Percentiles rank a stretch among this genome's conserved stretches.
Conservation (phyloP, 2,888 invertebrate genomes). For the Neuroscelio doddi region DNA sequence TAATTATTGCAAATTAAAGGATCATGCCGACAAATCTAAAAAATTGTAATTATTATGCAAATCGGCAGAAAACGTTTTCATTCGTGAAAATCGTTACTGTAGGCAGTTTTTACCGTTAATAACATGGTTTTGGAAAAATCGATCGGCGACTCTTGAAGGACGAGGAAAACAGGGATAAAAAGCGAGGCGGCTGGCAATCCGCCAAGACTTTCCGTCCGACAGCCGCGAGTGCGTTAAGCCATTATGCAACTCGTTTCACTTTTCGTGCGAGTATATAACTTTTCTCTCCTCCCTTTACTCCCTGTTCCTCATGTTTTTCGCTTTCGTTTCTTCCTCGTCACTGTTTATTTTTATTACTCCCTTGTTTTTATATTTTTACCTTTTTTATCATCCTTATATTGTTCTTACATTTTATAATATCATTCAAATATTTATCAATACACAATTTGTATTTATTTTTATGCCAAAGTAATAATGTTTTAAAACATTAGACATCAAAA, state of each 20-base stretch:
- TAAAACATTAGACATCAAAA: too few species aligned
- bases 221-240: slow-evolving; percentile 51
- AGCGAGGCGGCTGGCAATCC: slow-evolving; percentile 41
- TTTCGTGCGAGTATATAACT: slow-evolving; percentile 44
- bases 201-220: slow-evolving; percentile 49
- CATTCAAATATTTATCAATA: neutral
- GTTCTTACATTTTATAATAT: slow-evolving; percentile 4
- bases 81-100: slow-evolving; percentile 28
- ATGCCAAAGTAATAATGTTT: too few species aligned
- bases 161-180: slow-evolving; percentile 33
- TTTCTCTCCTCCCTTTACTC: slow-evolving; percentile 22
- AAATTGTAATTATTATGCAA: slow-evolving; percentile 8
- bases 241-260: slow-evolving; percentile 55
- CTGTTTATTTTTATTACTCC: slow-evolving; percentile 39
- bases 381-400: slow-evolving; percentile 13
- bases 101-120: slow-evolving; percentile 25
- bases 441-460: slow-evolving; percentile 16
- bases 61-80: slow-evolving; percentile 13
- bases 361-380: slow-evolving; percentile 24
- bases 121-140: slow-evolving; percentile 29
- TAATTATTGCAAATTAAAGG: slow-evolving; percentile 9
- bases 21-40: neutral
- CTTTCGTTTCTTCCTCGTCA: slow-evolving; percentile 37
- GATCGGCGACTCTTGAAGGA: slow-evolving; percentile 33
- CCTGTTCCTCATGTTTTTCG: slow-evolving; percentile 29